A percentile compares a stretch with the other conserved stretches of the same genome.
Evolutionary conservation across 2,113 vertebrate genomes (phyloP).

Genomic region (Ondatra zibethicus): DNA sequence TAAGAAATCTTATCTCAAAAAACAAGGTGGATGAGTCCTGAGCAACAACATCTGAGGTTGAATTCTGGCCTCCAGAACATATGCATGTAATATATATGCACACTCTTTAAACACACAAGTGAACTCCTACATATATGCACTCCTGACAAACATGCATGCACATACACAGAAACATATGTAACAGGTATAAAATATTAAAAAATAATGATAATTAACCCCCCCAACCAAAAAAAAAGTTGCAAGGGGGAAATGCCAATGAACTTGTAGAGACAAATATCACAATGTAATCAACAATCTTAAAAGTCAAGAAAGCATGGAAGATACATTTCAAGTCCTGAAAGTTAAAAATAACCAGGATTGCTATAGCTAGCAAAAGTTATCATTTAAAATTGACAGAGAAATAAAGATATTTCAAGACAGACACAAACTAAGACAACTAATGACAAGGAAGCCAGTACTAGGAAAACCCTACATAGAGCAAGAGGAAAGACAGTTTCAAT

Average conservation of each 20-base stretch:
- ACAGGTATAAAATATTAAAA: not conserved
- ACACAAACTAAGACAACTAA: not conserved
- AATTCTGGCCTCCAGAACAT: not conserved
- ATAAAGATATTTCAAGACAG: not conserved
- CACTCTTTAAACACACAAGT: not conserved
- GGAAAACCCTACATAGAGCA: not conserved
- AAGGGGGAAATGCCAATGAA: not conserved
- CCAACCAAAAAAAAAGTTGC: not conserved
- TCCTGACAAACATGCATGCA: not conserved
- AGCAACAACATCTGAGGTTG: not conserved
- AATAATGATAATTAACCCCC: not conserved
- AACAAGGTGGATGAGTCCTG: too few relatives aligned
- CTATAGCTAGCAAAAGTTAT: not conserved
- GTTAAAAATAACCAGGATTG: not conserved
- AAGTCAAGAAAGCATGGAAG: not conserved
- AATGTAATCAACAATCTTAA: not conserved
- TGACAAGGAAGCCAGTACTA: not conserved
- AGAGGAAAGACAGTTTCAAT: not conserved
- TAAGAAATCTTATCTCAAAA: not conserved
- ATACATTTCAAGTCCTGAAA: not conserved
- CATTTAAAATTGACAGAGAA: not conserved
- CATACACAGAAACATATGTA: not conserved
- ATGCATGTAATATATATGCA: too few relatives aligned
- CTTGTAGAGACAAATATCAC: not conserved
- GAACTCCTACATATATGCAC: not conserved